Conservation (phyloP, 2,888 invertebrate genomes). For the Nomada fucata region DNA sequence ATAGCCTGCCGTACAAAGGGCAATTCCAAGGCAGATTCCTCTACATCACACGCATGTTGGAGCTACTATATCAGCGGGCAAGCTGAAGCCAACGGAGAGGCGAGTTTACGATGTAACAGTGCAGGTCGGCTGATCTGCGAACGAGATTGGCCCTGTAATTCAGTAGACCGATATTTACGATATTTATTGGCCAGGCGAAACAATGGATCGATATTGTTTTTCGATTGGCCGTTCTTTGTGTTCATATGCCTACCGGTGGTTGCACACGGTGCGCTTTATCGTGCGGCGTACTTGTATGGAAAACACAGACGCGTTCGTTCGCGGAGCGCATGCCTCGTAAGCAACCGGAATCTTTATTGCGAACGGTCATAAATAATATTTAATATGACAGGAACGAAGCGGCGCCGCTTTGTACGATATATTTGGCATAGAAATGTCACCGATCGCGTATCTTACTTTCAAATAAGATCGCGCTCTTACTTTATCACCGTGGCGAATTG, state of each 20-base stretch:
- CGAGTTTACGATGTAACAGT: constrained; percentile 58
- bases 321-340: constrained; percentile 26
- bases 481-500: constrained; percentile 25
- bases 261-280: constrained; percentile 9
- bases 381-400: constrained; percentile 82
- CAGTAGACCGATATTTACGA: constrained; percentile 78
- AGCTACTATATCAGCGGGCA: constrained; percentile 42
- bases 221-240: constrained; percentile 78
- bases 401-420: constrained; percentile 81
- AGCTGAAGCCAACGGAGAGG: constrained; percentile 29
- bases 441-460: constrained; percentile 80
- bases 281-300: constrained; percentile 24
- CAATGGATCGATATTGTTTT: constrained; percentile 85
- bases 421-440: constrained; percentile 84
- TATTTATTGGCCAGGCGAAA: constrained; percentile 82
- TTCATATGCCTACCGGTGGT: constrained; percentile 32
- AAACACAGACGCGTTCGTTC: constrained; percentile 32
- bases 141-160: constrained; percentile 73
- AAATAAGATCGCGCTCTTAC: constrained; percentile 49
- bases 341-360: constrained; percentile 75
- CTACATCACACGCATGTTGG: constrained; percentile 17
- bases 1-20: background rate
- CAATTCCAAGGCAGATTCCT: constrained; percentile 39
- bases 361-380: constrained; percentile 83
- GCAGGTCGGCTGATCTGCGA: constrained; percentile 64